These are phyloP conservation scores for Oophaga pumilio DNA, from an alignment of 2,113 vertebrate species.

Conservation along the genomic window DNA sequence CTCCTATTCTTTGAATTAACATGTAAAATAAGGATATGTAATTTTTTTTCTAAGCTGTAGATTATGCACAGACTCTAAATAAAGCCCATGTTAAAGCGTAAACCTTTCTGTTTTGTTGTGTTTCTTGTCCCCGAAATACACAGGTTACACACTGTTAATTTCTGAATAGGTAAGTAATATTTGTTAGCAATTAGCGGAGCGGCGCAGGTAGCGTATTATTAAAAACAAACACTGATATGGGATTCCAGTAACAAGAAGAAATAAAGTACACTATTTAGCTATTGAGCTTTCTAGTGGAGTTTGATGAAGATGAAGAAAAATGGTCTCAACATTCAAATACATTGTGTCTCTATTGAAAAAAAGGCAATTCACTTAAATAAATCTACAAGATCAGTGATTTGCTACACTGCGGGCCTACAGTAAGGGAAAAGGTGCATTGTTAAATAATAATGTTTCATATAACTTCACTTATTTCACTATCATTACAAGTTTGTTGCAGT, in stretches of 20 bases:
- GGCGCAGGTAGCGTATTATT: background rate
- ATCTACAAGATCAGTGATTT: slow-evolving; percentile 16
- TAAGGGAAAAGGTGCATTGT: background rate
- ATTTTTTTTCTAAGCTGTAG: background rate
- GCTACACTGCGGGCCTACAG: background rate
- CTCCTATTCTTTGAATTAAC: background rate
- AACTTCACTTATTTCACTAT: background rate
- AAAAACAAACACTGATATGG: slow-evolving; percentile 36
- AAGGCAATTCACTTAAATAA: slow-evolving; percentile 31
- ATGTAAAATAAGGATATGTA: background rate
- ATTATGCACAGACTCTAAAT: background rate
- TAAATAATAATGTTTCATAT: background rate
- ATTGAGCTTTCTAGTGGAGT: background rate
- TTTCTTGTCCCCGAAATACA: background rate
- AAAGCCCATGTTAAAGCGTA: background rate
- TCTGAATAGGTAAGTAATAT: slow-evolving; percentile 12
- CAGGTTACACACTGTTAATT: slow-evolving; percentile 12
- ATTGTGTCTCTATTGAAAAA: background rate
- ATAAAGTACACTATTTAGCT: slow-evolving; percentile 16
- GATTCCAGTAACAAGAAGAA: background rate
- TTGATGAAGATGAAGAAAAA: slow-evolving; percentile 19
- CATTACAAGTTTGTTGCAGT: background rate
- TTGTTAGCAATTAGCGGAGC: background rate
- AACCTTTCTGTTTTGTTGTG: background rate
- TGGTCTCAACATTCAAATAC: slow-evolving; percentile 8